Evolutionary conservation across 2,888 invertebrate species (phyloP).

Genomic region (Macrophya alboannulata): DNA sequence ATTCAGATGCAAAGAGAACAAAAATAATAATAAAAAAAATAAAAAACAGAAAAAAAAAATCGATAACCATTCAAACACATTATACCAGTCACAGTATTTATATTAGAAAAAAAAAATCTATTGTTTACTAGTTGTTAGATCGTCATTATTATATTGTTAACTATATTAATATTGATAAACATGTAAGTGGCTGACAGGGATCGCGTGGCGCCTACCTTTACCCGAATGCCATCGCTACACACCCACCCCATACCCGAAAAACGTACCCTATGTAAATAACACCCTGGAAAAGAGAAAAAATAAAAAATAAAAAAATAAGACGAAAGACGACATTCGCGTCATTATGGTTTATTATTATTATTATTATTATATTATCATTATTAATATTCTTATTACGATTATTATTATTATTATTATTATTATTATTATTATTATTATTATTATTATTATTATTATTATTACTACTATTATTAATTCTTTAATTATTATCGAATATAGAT

Average conservation of each 20-base stretch:
- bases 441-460: conserved; percentile 33
- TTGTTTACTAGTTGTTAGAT: conserved; percentile 55
- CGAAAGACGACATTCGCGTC: conserved; percentile 41
- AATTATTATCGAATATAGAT: conserved; percentile 53
- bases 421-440: conserved; percentile 61
- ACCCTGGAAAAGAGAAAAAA: conserved; percentile 12
- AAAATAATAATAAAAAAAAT: conserved; percentile 26
- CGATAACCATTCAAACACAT: conserved; percentile 48
- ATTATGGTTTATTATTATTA: conserved; percentile 51
- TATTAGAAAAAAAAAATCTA: conserved; percentile 42
- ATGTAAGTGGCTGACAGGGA: conserved; percentile 51
- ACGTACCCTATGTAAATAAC: conserved; percentile 45
- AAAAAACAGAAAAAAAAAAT: conserved; percentile 50
- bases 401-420: conserved; percentile 61
- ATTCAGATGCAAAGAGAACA: not conserved
- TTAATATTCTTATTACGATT: conserved; percentile 51
- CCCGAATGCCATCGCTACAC: conserved; percentile 3
- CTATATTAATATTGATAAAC: conserved; percentile 61
- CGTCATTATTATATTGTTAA: conserved; percentile 61
- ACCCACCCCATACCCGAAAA: not conserved
- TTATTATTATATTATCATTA: conserved; percentile 55
- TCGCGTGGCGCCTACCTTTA: conserved; percentile 21
- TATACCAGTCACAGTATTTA: conserved; percentile 57
- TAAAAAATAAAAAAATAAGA: not conserved
- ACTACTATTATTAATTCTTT: conserved; percentile 55